Conservation (phyloP, 2,113 vertebrate genomes). For the Terrapene triunguis region DNA sequence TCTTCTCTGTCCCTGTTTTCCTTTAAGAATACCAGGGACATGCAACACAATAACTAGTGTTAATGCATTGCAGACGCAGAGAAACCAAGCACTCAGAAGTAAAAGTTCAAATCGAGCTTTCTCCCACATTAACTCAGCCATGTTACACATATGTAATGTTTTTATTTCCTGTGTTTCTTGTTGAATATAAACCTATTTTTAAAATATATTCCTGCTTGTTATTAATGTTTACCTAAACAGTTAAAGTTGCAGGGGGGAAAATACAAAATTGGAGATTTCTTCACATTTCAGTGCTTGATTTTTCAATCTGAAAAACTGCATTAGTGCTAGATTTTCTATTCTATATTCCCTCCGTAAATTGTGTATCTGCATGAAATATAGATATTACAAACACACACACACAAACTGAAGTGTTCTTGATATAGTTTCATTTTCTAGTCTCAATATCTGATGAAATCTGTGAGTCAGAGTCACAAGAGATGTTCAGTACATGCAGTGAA, state of each 20-base stretch:
- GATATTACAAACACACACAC: background rate
- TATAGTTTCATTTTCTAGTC: background rate
- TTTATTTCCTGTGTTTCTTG: background rate
- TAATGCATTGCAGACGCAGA: background rate
- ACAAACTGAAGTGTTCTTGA: background rate
- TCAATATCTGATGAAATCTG: accelerated
- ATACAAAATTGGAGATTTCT: background rate
- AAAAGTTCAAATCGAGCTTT: background rate
- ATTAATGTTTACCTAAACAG: background rate
- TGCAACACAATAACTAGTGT: background rate
- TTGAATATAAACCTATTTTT: background rate
- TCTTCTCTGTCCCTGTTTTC: background rate
- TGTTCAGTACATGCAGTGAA: background rate
- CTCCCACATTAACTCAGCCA: background rate
- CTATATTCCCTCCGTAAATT: background rate
- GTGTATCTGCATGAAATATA: background rate
- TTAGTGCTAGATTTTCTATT: background rate
- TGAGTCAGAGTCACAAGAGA: conserved; percentile 13
- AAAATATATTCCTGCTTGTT: background rate
- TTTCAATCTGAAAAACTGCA: background rate
- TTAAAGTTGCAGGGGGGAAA: background rate
- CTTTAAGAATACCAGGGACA: conserved; percentile 23
- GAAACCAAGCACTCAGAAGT: conserved; percentile 15
- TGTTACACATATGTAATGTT: background rate
- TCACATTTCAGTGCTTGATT: background rate